Base-by-base conservation (phyloP, 2,888 invertebrate genomes). In the Electrophaes corylata region DNA sequence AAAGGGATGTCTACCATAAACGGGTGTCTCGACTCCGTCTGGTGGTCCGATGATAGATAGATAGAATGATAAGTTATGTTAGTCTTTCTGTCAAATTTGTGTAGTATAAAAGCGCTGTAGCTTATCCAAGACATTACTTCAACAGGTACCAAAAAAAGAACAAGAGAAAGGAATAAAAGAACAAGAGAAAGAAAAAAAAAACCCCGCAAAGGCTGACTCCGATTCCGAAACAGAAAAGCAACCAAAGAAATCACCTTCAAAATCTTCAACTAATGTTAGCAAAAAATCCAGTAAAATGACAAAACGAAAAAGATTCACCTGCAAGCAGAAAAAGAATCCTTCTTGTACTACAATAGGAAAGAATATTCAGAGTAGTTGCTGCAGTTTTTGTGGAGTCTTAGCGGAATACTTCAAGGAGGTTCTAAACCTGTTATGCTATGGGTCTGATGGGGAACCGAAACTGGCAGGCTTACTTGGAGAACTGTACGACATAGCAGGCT, bases 331-430 rank as follows among this genome's bases (percentile, higher is more conserved):
- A 0, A 55, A 60, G 45, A 49, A 50, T 0, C 46, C 39, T 0
- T 54, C 62, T 0, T 2, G 68, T 0, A 11, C 35, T 1, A 18
- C 40, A 0, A 3, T 70, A 0, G 14, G 43, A 0, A 41, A 56
- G 10, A 53, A 49, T 0, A 18, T 57, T 0, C 43, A 26, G 4
- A 12, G 11, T 0, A 57, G 67, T 11, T 71, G 71, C 18, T 68
- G 70, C 10, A 39, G 44, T 0, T 71, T 69, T 18, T 67, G 71
- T 14, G 37, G 40, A 0, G 26, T 64, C 0, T 0, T 72, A 0
- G 40, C 51, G 0, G 55, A 64, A 0, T 70, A 68, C n/a, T 10
- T 67, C 0, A 58, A 47, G 1, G 72, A 69, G 16, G 46, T 63
- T 0, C 1, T 33, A 1, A 53, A 45, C 1, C 11, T 65, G 5